These are phyloP conservation scores for Hydrolagus affinis DNA, from an alignment of 2,113 vertebrate genomes.

Conservation along the genomic window DNA sequence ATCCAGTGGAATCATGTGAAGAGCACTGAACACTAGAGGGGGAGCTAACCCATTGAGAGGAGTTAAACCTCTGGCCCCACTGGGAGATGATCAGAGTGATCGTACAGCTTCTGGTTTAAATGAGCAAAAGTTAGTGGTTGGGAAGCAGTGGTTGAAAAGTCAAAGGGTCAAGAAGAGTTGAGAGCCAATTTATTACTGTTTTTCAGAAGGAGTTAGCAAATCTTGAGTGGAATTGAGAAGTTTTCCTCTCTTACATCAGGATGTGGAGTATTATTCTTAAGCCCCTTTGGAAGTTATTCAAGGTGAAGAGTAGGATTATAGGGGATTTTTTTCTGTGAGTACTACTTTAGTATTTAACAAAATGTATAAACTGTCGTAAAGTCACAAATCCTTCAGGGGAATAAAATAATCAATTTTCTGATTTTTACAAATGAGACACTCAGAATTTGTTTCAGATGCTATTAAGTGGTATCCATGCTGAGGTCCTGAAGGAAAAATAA, in stretches of 20 bases:
- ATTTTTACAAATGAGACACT: slow-evolving; percentile 73
- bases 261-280: slow-evolving; percentile 68
- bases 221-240: slow-evolving; percentile 59
- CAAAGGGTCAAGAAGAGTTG: slow-evolving; percentile 66
- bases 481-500: background rate
- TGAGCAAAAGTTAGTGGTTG: slow-evolving; percentile 58
- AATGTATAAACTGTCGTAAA: slow-evolving; percentile 90
- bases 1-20: slow-evolving; percentile 55
- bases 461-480: background rate
- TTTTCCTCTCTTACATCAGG: slow-evolving; percentile 61
- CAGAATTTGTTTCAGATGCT: background rate
- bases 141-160: slow-evolving; percentile 69
- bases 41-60: slow-evolving; percentile 80
- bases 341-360: slow-evolving; percentile 85
- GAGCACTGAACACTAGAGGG: slow-evolving; percentile 92
- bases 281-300: slow-evolving; percentile 74
- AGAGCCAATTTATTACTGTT: slow-evolving; percentile 65
- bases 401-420: slow-evolving; percentile 60
- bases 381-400: slow-evolving; percentile 77
- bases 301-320: slow-evolving; percentile 77
- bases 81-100: slow-evolving; percentile 53
- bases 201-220: slow-evolving; percentile 52
- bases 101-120: slow-evolving; percentile 58
- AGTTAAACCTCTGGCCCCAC: slow-evolving; percentile 48
- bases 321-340: slow-evolving; percentile 55